Conservation (phyloP, 2,113 vertebrate genomes). For the Halcyon senegalensis region DNA sequence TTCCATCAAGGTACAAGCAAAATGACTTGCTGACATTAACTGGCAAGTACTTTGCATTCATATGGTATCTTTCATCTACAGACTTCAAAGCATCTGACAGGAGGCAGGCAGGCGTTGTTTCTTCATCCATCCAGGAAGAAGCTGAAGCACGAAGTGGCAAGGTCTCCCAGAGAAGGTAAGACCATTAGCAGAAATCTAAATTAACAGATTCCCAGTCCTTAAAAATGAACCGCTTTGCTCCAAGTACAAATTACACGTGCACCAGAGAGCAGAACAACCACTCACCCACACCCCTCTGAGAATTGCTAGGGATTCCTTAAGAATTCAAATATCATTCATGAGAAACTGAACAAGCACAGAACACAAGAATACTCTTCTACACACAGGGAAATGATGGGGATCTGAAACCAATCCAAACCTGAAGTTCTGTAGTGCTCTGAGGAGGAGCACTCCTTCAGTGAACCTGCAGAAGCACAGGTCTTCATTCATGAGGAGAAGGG, state of each 20-base stretch:
- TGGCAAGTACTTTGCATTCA: constrained; percentile 61
- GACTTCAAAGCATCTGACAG: constrained; percentile 63
- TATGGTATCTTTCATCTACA: constrained; percentile 63
- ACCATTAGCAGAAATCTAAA: constrained; percentile 33
- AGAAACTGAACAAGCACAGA: constrained; percentile 41
- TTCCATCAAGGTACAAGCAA: constrained; percentile 46
- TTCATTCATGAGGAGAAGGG: constrained; percentile 24
- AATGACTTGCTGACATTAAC: constrained; percentile 64
- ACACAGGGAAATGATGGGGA: background rate
- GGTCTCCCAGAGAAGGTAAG: constrained; percentile 48
- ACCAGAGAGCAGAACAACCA: background rate
- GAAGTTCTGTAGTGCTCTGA: background rate
- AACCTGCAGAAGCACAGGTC: constrained; percentile 30
- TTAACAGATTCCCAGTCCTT: background rate
- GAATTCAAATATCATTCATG: constrained; percentile 45
- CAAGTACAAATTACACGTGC: background rate
- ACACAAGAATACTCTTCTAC: background rate
- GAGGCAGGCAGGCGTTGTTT: constrained; percentile 27
- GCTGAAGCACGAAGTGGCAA: constrained; percentile 2
- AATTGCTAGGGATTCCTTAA: background rate
- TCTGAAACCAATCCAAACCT: constrained; percentile 2
- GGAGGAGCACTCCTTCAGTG: background rate
- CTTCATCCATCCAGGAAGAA: background rate
- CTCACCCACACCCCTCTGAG: background rate
- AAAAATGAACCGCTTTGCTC: background rate